Evolutionary conservation across 2,797 vertebrate species (phyloP), one percentile per base, ranked within the genome.

Genomic region (Strix occidentalis): DNA sequence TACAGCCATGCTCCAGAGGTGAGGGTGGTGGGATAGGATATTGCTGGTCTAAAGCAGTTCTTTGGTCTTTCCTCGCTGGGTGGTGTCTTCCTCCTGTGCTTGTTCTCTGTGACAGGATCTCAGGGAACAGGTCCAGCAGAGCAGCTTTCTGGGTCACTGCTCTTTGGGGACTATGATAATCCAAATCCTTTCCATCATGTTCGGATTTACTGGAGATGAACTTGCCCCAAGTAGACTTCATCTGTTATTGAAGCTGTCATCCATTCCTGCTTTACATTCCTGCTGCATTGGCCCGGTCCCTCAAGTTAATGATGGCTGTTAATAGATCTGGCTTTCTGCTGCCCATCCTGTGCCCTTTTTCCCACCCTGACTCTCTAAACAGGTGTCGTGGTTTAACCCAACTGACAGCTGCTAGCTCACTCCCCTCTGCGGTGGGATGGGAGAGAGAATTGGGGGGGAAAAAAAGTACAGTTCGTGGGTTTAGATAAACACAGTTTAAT

Each of bases 291-390:
- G 24, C 51, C 64, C 2, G 0, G 33, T 74, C 56, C 17, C 51
- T 63, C 3, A 3, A 64, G 57, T 45, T 86, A 57, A 53, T 28
- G 33, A 37, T 63, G 35, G 31, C 65, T 86, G 64, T 83, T 80
- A 81, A 66, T 53, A 66, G 48, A 37, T 60, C 29, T 84, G 51
- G 31, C 39, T 81, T 90, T 92, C 64, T 56, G 56, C 41, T 72
- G 60, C 54, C 43, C 9, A 10, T 78, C 48, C 61, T 58, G 43
- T 4, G 4, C 46, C 24, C 29, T 31, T 39, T 66, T 20, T 4
- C 2, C 9, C 23, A 46, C 45, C 6, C 21, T 0, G 0, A 1
- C 13, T 71, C 33, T 48, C 66, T 41, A 18, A 91, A 72, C 13
- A 28, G n/a, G 41, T 46, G 45, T 46, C 19, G 5, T 46, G 45